Conservation (phyloP, 2,797 vertebrate species). For the Mus minutoides region DNA sequence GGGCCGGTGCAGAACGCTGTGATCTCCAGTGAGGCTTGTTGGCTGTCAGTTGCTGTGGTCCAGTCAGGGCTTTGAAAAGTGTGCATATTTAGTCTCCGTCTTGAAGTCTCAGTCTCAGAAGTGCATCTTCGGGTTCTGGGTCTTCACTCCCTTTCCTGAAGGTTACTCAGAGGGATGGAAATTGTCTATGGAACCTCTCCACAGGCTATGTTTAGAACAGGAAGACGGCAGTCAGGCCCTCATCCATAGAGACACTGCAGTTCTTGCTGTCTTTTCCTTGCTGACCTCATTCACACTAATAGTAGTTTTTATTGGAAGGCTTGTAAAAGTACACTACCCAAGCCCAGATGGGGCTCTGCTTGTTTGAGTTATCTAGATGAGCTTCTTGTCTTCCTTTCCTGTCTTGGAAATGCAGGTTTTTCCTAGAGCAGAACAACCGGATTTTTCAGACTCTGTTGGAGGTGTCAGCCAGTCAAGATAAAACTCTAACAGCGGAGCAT, state of each 20-base stretch:
- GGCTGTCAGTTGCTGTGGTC: not conserved
- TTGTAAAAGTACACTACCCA: not conserved
- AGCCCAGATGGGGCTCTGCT: not conserved
- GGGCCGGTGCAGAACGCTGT: not conserved
- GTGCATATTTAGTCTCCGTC: not conserved
- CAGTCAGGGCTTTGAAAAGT: not conserved
- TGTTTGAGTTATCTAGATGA: not conserved
- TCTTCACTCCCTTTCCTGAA: not conserved
- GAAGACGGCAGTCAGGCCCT: not conserved
- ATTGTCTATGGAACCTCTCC: not conserved
- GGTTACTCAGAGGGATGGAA: not conserved
- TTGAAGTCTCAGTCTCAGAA: not conserved
- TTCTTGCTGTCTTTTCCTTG: not conserved
- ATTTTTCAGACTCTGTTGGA: constrained; percentile 98
- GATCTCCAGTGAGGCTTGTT: rapidly evolving
- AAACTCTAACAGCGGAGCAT: constrained; percentile 95
- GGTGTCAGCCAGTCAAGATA: constrained; percentile 94
- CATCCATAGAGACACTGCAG: rapidly evolving
- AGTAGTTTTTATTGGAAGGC: not conserved
- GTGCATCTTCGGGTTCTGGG: no score
- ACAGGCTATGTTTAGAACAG: not conserved
- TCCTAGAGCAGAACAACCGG: constrained; percentile 98
- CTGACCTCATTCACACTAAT: not conserved
- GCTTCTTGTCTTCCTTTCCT: not conserved
- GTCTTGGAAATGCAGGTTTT: constrained; percentile 90